phyloP scores from a whole-genome alignment of 2,113 vertebrate species.

The Passer domesticus region DNA sequence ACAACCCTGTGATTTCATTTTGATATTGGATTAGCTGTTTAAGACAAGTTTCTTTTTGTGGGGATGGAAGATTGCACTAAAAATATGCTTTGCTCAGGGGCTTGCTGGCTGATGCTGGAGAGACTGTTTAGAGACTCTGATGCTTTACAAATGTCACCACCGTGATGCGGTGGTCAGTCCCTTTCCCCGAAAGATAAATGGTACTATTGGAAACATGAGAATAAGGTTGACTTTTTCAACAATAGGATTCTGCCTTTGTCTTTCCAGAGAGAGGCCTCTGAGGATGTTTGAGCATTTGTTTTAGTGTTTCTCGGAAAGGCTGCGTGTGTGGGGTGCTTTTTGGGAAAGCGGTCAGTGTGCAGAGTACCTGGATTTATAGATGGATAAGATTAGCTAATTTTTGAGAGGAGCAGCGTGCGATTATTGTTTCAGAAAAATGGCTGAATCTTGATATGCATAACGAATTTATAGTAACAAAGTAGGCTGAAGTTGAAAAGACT shows the following conservation, averaged over 20 bases:
- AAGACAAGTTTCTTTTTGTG: conserved; percentile 80
- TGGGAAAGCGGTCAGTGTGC: conserved; percentile 59
- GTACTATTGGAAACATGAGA: conserved; percentile 75
- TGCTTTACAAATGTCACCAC: conserved; percentile 76
- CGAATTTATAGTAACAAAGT: conserved; percentile 51
- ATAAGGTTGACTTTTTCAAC: conserved; percentile 80
- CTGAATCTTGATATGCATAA: conserved; percentile 53
- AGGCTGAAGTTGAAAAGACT: conserved; percentile 42
- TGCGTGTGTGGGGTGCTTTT: conserved; percentile 46
- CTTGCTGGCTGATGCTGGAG: conserved; percentile 70
- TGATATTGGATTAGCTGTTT: conserved; percentile 77
- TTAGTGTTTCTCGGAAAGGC: conserved; percentile 56
- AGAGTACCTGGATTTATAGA: conserved; percentile 48
- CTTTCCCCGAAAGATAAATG: conserved; percentile 74
- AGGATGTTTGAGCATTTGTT: conserved; percentile 70
- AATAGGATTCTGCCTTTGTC: conserved; percentile 82
- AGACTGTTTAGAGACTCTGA: conserved; percentile 72
- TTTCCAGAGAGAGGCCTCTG: conserved; percentile 77
- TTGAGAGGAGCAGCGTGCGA: conserved; percentile 14
- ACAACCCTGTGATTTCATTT: conserved; percentile 77
- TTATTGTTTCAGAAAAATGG: conserved; percentile 70
- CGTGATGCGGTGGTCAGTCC: conserved; percentile 68
- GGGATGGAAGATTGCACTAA: conserved; percentile 73
- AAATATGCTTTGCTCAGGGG: conserved; percentile 75
- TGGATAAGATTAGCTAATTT: background rate